Evolutionary conservation across 2,797 vertebrate species (phyloP).

Genomic region (Dryobates pubescens): DNA sequence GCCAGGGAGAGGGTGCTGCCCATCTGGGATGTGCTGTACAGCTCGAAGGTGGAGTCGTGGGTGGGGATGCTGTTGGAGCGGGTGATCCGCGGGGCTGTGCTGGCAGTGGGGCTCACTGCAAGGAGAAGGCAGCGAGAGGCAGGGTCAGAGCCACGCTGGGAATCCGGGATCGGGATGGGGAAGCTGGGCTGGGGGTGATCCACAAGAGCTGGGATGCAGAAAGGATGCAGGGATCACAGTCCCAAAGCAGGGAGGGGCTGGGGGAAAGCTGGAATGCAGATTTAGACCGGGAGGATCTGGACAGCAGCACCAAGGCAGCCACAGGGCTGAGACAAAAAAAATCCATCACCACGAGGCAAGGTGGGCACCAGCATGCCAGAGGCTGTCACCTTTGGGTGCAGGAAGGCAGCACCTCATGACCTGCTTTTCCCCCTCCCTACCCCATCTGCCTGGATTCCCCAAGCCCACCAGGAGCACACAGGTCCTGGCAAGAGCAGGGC

Average conservation of each 20-base stretch:
- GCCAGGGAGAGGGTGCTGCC: conserved; percentile 94
- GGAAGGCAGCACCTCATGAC: not conserved
- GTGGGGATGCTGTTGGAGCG: conserved; percentile 98
- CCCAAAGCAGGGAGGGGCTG: not conserved
- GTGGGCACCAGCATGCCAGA: not conserved
- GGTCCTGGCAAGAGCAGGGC: not conserved
- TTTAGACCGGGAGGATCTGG: not conserved
- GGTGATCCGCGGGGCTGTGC: conserved; percentile 89
- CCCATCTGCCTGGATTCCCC: not conserved
- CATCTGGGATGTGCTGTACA: conserved; percentile 88
- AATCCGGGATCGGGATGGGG: not conserved
- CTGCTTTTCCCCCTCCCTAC: no score
- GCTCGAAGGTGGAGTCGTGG: conserved; percentile 91
- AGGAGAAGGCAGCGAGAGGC: conserved; percentile 61
- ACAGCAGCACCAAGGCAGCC: not conserved
- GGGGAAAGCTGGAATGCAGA: not conserved
- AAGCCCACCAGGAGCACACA: not conserved
- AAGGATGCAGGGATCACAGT: not conserved
- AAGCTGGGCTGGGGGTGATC: not conserved
- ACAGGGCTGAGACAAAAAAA: not conserved
- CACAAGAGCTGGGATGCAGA: not conserved
- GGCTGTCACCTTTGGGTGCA: not conserved
- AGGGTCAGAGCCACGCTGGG: conserved; percentile 34
- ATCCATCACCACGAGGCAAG: not conserved
- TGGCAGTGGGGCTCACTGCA: conserved; percentile 81